A percentile compares a stretch with the other conserved stretches of the same genome.
Evolutionary conservation across 2,113 vertebrate species (phyloP).

Genomic region (Lanius collurio): DNA sequence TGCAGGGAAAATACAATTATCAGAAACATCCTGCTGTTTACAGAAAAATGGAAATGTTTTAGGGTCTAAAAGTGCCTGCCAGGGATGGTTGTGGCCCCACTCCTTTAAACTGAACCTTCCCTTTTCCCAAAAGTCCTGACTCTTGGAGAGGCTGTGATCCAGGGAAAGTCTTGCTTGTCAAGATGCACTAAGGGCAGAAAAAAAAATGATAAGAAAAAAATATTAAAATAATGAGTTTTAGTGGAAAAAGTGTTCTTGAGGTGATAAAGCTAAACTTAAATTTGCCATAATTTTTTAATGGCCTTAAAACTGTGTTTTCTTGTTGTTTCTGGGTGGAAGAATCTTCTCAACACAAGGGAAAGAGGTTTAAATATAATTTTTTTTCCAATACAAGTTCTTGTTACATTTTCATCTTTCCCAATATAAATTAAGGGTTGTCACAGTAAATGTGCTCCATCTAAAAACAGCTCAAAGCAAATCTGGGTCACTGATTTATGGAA

Average conservation of each 20-base stretch:
- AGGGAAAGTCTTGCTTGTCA: background rate
- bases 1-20: background rate
- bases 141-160: background rate
- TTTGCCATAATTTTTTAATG: background rate
- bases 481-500: background rate
- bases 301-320: background rate
- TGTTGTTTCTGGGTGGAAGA: background rate
- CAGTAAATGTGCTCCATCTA: background rate
- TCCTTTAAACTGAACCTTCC: background rate
- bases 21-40: background rate
- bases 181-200: background rate
- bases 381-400: background rate
- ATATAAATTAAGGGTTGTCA: background rate
- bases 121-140: background rate
- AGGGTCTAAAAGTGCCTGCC: background rate
- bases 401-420: background rate
- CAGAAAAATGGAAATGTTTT: background rate
- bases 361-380: background rate
- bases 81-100: accelerated
- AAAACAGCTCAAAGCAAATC: slow-evolving; percentile 27
- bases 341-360: background rate
- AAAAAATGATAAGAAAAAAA: background rate
- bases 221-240: background rate
- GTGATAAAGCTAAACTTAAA: background rate
- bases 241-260: background rate